A percentile compares a stretch with the other conserved stretches of the same genome.
These are phyloP conservation scores for Leucoma salicis DNA, from an alignment of 2,888 invertebrate species.

Conservation along the genomic window DNA sequence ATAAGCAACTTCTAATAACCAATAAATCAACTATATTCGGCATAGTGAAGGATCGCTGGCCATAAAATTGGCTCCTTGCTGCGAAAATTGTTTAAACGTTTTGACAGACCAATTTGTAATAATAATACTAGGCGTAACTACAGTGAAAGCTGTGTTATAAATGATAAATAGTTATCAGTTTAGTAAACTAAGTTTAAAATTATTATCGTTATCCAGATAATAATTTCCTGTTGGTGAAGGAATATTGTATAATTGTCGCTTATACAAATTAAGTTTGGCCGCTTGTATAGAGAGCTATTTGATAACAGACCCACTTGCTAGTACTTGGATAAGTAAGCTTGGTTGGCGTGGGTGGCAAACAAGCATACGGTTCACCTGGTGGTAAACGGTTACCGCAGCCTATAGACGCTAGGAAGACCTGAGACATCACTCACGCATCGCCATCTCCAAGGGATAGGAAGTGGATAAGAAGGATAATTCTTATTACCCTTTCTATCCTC, in stretches of 20 bases:
- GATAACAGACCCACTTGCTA: too few relatives aligned
- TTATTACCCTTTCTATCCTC: too few relatives aligned
- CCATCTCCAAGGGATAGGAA: too few relatives aligned
- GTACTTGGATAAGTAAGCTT: too few relatives aligned
- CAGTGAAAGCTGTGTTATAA: constrained; percentile 28
- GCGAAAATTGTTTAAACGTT: constrained; percentile 32
- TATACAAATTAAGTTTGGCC: constrained; percentile 42
- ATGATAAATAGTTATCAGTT: constrained; percentile 24
- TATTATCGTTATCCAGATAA: constrained; percentile 18
- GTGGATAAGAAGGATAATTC: too few relatives aligned
- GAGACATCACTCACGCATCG: too few relatives aligned
- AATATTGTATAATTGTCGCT: constrained; percentile 14
- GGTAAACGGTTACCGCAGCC: too few relatives aligned
- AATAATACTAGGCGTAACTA: constrained; percentile 31
- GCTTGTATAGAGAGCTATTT: constrained; percentile 37
- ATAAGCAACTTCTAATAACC: constrained; percentile 13
- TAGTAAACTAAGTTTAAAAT: constrained; percentile 24
- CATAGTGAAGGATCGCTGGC: constrained; percentile 14
- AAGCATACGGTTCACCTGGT: too few relatives aligned
- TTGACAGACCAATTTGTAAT: constrained; percentile 39
- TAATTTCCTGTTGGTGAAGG: neutral
- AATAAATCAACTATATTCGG: constrained; percentile 21
- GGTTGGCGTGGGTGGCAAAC: too few relatives aligned
- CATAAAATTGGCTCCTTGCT: constrained; percentile 33
- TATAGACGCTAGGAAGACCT: too few relatives aligned